phyloP scores from a whole-genome alignment of 1,140 invertebrate genomes.

The Lepidotrigona ventralis region DNA sequence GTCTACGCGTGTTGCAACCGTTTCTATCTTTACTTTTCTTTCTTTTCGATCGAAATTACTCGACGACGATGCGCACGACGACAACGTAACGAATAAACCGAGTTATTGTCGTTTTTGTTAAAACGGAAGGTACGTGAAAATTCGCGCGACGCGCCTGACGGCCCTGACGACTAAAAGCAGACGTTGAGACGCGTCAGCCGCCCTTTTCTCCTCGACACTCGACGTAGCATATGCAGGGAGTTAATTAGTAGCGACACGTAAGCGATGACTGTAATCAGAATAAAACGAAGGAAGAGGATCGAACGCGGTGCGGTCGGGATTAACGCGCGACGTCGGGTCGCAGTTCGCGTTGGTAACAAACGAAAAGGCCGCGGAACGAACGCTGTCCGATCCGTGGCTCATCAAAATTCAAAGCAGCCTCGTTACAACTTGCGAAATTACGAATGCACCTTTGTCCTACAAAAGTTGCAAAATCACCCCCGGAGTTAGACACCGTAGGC shows the following conservation, averaged over 20 bases:
- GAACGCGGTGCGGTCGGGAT: slow-evolving; percentile 9
- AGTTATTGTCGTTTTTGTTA: too few relatives aligned
- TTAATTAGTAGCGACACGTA: slow-evolving; percentile 45
- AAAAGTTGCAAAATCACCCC: slow-evolving; percentile 57
- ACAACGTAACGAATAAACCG: not conserved
- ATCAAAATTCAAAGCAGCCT: slow-evolving; percentile 57
- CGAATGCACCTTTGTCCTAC: slow-evolving; percentile 44
- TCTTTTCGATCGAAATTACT: not conserved
- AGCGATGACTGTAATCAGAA: slow-evolving; percentile 25
- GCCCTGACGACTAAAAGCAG: slow-evolving; percentile 29
- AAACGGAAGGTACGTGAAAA: not conserved
- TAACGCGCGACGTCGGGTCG: not conserved
- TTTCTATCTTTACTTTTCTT: not conserved
- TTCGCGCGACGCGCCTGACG: slow-evolving; percentile 12
- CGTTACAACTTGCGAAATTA: slow-evolving; percentile 55
- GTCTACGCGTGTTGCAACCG: not conserved
- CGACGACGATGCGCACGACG: too few relatives aligned
- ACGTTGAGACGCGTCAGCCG: slow-evolving; percentile 9
- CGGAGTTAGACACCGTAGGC: slow-evolving; percentile 30
- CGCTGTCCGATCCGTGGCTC: slow-evolving; percentile 47
- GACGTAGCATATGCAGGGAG: slow-evolving; percentile 39
- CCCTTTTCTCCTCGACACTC: slow-evolving; percentile 39
- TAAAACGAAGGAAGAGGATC: slow-evolving; percentile 21
- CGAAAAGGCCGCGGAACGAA: slow-evolving; percentile 24
- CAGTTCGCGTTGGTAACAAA: slow-evolving; percentile 33